Base-by-base conservation (phyloP, 2,113 vertebrate species). In the Nothobranchius kuhntae region DNA sequence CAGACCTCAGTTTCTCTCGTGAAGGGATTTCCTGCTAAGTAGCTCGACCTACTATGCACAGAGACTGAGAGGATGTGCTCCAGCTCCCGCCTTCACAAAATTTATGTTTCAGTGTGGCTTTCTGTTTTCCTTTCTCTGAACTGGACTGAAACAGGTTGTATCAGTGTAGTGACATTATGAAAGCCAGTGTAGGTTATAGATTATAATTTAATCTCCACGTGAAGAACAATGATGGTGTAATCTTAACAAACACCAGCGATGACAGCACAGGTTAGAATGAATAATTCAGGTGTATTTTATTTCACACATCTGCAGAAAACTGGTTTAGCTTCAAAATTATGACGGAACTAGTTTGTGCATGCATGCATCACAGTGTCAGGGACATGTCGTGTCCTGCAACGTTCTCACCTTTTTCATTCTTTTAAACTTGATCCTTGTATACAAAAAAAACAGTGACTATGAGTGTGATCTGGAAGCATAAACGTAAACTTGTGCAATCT, bases 1-100 rank as follows among this genome's bases (percentile, higher is more conserved):
- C 73, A 86, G 45, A n/a, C 11, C 15, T 10, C 61, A 75, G 78
- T 83, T 85, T 78, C 79, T 82, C 65, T 40, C 2, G 5, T 13
- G 7, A 10, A 75, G 50, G 44, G 69, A 68, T 47, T 75, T 55
- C 57, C 66, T 50, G 21, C 8, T 15, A 55, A 44, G 36, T 52
- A 11, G 36, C 47, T 66, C 45, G 61, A 48, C 38, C 15, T 38
- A 4, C 50, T 52, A 62, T 26, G 11, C 4, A 46, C 30, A 47
- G 9, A 66, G 15, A 58, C 10, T 13, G 46, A 14, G 8, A 53
- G 15, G 42, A 2, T 6, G 7, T 7, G 2, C 9, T 61, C n/a
- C 11, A 65, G 57, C 42, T 40, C 0, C 7, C 52, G 9, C 21
- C 58, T 2, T 61, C 7, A 10, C 0, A 13, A 30, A 4, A 4